A percentile compares a stretch with the other conserved stretches of the same genome.
Conservation (phyloP, 2,113 vertebrate genomes). For the Psephotus haematonotus region DNA sequence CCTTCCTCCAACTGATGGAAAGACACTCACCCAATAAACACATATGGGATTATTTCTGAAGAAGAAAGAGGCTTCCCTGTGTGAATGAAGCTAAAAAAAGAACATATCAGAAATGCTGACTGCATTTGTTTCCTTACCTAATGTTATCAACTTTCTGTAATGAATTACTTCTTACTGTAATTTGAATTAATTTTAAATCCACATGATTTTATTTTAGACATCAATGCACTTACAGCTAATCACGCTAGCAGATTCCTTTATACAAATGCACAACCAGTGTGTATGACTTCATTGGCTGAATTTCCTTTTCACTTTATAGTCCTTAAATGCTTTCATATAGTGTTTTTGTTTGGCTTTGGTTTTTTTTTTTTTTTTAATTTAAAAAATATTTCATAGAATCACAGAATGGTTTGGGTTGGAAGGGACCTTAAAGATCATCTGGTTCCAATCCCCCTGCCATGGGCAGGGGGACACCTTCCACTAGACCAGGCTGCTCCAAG, state of each 20-base stretch:
- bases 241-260: neutral
- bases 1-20: neutral
- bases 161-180: neutral
- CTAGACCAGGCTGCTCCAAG: neutral
- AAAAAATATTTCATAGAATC: neutral
- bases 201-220: conserved; percentile 1
- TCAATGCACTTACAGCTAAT: neutral
- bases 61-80: neutral
- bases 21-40: neutral
- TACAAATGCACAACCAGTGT: neutral
- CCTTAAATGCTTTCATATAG: neutral
- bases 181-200: neutral
- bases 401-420: neutral
- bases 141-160: neutral
- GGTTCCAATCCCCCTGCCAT: neutral
- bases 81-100: neutral
- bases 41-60: neutral
- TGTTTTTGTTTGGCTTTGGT: neutral
- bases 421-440: neutral
- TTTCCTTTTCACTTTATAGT: neutral
- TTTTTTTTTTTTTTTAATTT: neutral
- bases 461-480: neutral
- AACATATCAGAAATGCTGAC: neutral
- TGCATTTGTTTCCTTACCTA: neutral
- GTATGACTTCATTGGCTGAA: neutral